Evolutionary conservation across 2,797 vertebrate genomes (phyloP), one percentile per base, ranked within the genome.

Genomic region (Cossypha caffra): DNA sequence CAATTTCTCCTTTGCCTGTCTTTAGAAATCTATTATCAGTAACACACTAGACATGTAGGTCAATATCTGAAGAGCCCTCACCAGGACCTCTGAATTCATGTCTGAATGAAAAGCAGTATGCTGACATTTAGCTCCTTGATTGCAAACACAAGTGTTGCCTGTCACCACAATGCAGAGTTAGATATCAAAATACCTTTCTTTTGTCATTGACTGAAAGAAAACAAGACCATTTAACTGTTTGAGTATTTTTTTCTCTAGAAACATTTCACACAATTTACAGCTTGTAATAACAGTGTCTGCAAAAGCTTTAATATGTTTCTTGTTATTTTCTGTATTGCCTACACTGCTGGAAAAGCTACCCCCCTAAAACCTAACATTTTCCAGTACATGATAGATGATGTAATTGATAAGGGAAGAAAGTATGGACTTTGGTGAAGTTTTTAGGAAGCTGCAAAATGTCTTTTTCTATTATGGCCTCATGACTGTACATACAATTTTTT

Each of bases 121-220:
- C 71, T 96, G 95, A 96, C 86, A 93, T 89, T 97, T 92, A 91
- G 61, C 50, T 89, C 45, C 87, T 77, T 91, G 81, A 91, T 77
- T 91, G 63, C 77, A 94, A 90, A 94, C 43, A 57, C 19, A 42
- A 76, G 3, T 25, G 38, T 75, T 85, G 66, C 25, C 75, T 95
- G 78, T 74, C 86, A 90, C 54, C 73, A 82, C 67, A 78, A 51
- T 67, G 55, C 55, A 73, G 47, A 72, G n/a, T 54, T 73, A 74
- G 37, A 40, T 77, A 87, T 54, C 31, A 35, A 90, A 96, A 71
- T 0, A 0, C 24, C 50, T 40, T 91, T 87, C 42, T 91, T 85
- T 76, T 67, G 29, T 42, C 63, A 40, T 87, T 3, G 1, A 5
- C 21, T 84, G 55, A 84, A 81, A 38, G 54, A 38, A 92, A 90